Evolutionary conservation across 2,888 invertebrate genomes (phyloP).

Genomic region (Standfussiana lucernea): DNA sequence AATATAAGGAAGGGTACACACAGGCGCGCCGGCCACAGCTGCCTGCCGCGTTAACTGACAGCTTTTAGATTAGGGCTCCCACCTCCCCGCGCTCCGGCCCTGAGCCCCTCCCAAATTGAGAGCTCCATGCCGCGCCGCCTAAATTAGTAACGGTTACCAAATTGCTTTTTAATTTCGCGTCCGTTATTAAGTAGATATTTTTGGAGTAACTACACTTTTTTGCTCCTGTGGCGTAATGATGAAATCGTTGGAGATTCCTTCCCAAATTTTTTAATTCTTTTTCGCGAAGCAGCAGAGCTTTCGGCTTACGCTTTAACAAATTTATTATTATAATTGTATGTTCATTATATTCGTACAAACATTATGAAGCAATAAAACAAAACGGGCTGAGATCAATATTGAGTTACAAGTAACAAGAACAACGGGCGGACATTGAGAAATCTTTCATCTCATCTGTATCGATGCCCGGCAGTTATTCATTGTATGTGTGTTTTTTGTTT

Average conservation of each 20-base stretch:
- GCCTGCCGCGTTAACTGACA: constrained; percentile 86
- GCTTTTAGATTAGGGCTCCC: constrained; percentile 89
- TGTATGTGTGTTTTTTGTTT: constrained; percentile 80
- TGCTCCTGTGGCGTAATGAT: constrained; percentile 56
- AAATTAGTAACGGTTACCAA: constrained; percentile 90
- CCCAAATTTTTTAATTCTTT: constrained; percentile 34
- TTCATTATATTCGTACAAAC: constrained; percentile 64
- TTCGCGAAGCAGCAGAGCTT: constrained; percentile 9
- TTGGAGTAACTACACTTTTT: constrained; percentile 72
- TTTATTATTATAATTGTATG: constrained; percentile 60
- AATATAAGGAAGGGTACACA: constrained; percentile 81
- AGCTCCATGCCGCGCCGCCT: constrained; percentile 84
- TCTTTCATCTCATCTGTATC: constrained; percentile 88
- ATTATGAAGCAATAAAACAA: constrained; percentile 74
- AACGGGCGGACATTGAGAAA: constrained; percentile 87
- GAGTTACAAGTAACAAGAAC: constrained; percentile 87
- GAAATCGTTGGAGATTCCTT: constrained; percentile 47
- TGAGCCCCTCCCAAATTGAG: constrained; percentile 86
- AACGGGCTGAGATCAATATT: constrained; percentile 79
- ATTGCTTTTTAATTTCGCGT: constrained; percentile 89
- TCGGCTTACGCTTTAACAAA: constrained; percentile 47
- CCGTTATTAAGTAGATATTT: constrained; percentile 85
- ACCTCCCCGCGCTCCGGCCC: constrained; percentile 69
- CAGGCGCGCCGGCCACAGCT: constrained; percentile 80
- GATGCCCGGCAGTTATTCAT: constrained; percentile 85